These are phyloP conservation scores for Halcyon smyrnensis DNA, from an alignment of 2,797 vertebrate species.

Conservation along the genomic window DNA sequence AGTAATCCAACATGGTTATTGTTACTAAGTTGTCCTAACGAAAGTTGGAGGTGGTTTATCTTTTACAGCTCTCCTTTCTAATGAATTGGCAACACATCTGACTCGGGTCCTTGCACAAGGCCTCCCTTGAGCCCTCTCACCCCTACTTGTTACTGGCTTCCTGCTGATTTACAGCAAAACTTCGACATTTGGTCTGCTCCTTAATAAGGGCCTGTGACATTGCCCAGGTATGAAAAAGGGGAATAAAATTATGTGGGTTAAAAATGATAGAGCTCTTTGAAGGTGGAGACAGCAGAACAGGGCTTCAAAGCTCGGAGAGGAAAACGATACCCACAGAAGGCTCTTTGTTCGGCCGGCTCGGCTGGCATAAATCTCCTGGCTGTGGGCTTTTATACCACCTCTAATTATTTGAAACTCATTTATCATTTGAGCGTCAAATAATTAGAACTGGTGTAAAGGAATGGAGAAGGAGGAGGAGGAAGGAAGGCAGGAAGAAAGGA, in stretches of 20 bases:
- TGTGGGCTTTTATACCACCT: slow-evolving; percentile 18
- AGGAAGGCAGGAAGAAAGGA: slow-evolving; percentile 26
- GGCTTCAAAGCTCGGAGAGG: slow-evolving; percentile 49
- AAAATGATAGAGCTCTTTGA: slow-evolving; percentile 57
- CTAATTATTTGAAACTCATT: slow-evolving; percentile 70
- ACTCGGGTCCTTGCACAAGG: not conserved
- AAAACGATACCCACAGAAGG: slow-evolving; percentile 63
- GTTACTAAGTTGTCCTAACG: slow-evolving; percentile 31
- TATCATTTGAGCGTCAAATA: slow-evolving; percentile 63
- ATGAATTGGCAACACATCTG: slow-evolving; percentile 47
- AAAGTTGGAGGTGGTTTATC: slow-evolving; percentile 49
- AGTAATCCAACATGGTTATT: slow-evolving; percentile 40
- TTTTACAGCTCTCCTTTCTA: slow-evolving; percentile 30
- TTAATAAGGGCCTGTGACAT: slow-evolving; percentile 64
- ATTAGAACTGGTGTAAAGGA: slow-evolving; percentile 55
- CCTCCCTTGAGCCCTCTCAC: slow-evolving; percentile 19
- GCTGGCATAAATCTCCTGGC: slow-evolving; percentile 45
- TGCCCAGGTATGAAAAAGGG: slow-evolving; percentile 37
- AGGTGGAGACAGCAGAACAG: slow-evolving; percentile 44
- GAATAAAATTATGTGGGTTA: slow-evolving; percentile 56
- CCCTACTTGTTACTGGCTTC: slow-evolving; percentile 37
- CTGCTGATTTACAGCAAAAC: slow-evolving; percentile 46
- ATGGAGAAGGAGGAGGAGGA: slow-evolving; percentile 3
- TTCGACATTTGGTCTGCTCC: slow-evolving; percentile 43
- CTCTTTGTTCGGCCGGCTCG: slow-evolving; percentile 32